Conservation (phyloP, 2,113 vertebrate species). For the Planiliza haematocheilus region DNA sequence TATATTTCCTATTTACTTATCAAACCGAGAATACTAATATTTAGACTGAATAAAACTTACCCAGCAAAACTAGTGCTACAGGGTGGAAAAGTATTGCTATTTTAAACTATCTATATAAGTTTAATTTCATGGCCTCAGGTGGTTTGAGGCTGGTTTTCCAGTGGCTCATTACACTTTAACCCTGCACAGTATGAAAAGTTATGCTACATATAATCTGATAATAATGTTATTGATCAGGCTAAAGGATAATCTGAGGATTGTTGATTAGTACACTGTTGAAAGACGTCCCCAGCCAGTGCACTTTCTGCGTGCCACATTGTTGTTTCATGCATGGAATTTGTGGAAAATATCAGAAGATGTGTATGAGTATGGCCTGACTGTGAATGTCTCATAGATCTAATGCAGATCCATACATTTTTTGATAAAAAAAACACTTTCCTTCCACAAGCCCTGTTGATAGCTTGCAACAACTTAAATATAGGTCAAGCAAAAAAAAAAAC, state of each 20-base stretch:
- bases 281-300: no score
- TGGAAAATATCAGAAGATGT: neutral
- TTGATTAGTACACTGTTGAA: no score
- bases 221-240: no score
- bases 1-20: neutral
- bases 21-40: neutral
- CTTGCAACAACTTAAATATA: conserved; percentile 7
- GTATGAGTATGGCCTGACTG: neutral
- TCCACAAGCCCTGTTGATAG: conserved; percentile 3
- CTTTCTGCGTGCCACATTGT: neutral
- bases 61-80: no score
- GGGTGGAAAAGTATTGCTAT: no score
- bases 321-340: neutral
- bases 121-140: no score
- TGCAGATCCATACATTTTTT: neutral
- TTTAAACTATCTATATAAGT: no score
- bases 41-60: neutral
- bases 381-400: conserved; percentile 8
- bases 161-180: no score
- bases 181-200: no score
- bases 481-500: neutral
- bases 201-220: no score
- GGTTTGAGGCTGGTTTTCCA: no score
- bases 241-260: no score
- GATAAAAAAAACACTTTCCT: neutral